phyloP scores from a whole-genome alignment of 1,140 invertebrate genomes.

The Solenopsis invicta region DNA sequence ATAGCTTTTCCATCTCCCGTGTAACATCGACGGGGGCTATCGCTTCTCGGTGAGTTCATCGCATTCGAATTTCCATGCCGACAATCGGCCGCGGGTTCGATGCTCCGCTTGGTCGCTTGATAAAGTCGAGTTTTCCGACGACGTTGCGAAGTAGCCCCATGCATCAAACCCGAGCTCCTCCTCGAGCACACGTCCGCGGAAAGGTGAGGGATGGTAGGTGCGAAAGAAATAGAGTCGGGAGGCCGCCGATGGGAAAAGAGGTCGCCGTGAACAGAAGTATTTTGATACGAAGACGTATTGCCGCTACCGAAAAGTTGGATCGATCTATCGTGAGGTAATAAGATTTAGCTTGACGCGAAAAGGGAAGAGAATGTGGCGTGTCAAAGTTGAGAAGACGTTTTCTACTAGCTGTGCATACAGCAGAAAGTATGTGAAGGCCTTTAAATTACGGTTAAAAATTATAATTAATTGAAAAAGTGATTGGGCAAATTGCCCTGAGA shows the following conservation, averaged over 20 bases:
- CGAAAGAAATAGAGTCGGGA: constrained; percentile 53
- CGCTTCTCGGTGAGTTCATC: constrained; percentile 54
- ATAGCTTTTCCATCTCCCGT: constrained; percentile 57
- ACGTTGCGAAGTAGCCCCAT: constrained; percentile 74
- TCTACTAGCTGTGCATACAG: neutral
- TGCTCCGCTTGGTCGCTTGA: constrained; percentile 61
- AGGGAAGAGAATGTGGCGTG: neutral
- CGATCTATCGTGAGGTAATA: constrained; percentile 56
- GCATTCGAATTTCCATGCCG: constrained; percentile 63
- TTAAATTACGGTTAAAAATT: neutral
- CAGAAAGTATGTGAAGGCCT: neutral
- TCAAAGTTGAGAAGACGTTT: constrained; percentile 4
- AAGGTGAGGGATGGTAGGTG: constrained; percentile 66
- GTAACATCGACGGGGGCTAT: constrained; percentile 43
- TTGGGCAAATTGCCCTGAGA: neutral
- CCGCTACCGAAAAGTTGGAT: constrained; percentile 49
- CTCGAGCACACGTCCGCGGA: constrained; percentile 44
- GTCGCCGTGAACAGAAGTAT: constrained; percentile 47
- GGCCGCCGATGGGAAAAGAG: constrained; percentile 51
- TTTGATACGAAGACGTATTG: constrained; percentile 63
- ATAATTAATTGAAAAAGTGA: neutral
- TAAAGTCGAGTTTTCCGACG: constrained; percentile 67
- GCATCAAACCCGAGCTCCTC: constrained; percentile 71
- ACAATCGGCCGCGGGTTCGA: constrained; percentile 50
- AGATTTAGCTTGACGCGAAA: constrained; percentile 25